Evolutionary conservation across 2,888 invertebrate species (phyloP), one percentile per base, ranked within the genome.

Genomic region (Drosophila anceps): DNA sequence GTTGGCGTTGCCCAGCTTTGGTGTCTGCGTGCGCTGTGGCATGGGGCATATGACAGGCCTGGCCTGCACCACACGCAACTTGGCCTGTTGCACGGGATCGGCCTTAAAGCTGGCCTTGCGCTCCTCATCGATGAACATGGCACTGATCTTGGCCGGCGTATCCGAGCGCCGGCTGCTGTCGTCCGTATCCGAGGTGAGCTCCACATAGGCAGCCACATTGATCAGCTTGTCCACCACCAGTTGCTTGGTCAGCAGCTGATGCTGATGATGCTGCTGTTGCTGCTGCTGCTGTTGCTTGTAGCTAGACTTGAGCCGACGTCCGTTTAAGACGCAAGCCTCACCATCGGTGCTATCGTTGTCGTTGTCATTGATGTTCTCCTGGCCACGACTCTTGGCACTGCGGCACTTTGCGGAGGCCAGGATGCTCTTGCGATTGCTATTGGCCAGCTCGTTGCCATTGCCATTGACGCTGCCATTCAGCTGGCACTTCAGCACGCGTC

Each of bases 341-440:
- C 93, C 93, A 48, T 93, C 92, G 15, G 92, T 92, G 69, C 93
- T 93, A 51, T 95, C 95, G 88, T 95, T 95, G 70, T 95, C 95
- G 87, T 95, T 95, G 70, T 93, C 90, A 46, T 82, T 92, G 48
- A 90, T 70, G 59, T 74, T 85, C 55, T 84, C 84, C 73, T 88
- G 88, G 0, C 88, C 92, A 3, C 90, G 90, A n/a, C 93, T 94
- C 93, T 96, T 96, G 86, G 84, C 97, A 91, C 96, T 97, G 87
- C 97, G 95, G 91, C 96, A 96, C 93, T 96, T 96, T 1, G 97
- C 97, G 54, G 97, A 97, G 27, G 97, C 96, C 59, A 98, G 93
- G 79, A 98, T 97, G 91, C 97, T 97, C 92, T 97, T 96, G 60
- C 97, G 94, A 92, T 97, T 97, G 15, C 90, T 60, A 9, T 82